Base-by-base conservation (phyloP, 23 tunicate genomes). In the Diplosoma virens region DNA sequence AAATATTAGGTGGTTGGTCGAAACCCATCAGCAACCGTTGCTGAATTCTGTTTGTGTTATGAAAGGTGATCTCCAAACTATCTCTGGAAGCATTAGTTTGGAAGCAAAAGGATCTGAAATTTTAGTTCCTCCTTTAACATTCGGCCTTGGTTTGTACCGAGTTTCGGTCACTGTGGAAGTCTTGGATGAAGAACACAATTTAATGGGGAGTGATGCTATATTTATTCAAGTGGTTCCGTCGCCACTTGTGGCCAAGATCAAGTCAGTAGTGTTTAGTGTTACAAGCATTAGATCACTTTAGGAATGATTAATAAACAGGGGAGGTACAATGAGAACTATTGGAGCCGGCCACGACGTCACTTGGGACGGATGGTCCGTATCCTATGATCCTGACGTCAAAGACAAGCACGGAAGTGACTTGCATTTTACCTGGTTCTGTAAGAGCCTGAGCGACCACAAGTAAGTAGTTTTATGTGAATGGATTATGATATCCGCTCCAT, bases 321-420 rank as follows among this genome's bases (percentile, higher is more conserved):
- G 97, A 1, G 97, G 97, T 25, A 66, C 47, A 5, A 92, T 92
- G 97, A 65, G 97, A 27, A 92, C 97, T 1, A 80, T 92, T 1
- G 97, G 97, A 31, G 81, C 90, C 2, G 71, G 69, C 9, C 83
- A 88, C 32, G 34, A 68, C 11, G 97, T 78, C 58, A 92, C 91
- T 32, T 92, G 91, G 92, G 92, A 92, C 71, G 70, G 82, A 28
- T 35, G 41, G 28, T 47, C 78, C 4, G 67, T 47, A 28, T 92
- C 97, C 1, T 80, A 80, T 47, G 97, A 92, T 47, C 97, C 97
- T 29, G 97, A 92, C 59, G 33, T 81, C 0, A 53, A 21, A n/a
- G 84, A 67, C 21, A 76, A 68, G 2, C 59, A 52, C 16, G 35
- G 81, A 32, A 28, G 36, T 0, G 84, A 63, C 0, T 67, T 92